Conservation (phyloP, 2,797 vertebrate species). For the Brachyrhaphis roseni region DNA sequence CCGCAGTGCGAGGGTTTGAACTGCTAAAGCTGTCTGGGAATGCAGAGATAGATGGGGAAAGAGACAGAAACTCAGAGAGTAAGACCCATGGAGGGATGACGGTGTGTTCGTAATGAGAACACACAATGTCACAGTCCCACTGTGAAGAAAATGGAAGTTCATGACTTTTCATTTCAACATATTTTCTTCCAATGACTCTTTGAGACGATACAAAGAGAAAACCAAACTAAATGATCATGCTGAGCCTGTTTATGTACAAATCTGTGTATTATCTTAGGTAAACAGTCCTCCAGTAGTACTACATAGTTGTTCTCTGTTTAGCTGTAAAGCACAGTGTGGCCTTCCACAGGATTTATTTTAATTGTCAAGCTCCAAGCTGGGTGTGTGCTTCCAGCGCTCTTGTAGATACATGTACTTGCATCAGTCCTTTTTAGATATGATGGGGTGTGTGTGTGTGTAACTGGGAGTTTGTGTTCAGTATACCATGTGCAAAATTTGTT, state of each 20-base stretch:
- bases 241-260: slow-evolving; percentile 60
- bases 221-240: slow-evolving; percentile 65
- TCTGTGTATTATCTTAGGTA: slow-evolving; percentile 59
- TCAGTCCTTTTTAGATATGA: slow-evolving; percentile 41
- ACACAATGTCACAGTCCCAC: slow-evolving; percentile 77
- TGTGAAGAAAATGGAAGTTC: slow-evolving; percentile 75
- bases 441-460: slow-evolving; percentile 25
- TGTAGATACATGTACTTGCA: slow-evolving; percentile 56
- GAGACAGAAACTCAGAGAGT: slow-evolving; percentile 64
- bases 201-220: slow-evolving; percentile 62
- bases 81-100: slow-evolving; percentile 67
- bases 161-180: slow-evolving; percentile 72
- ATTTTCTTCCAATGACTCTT: slow-evolving; percentile 64
- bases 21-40: slow-evolving; percentile 82
- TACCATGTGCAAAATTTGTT: slow-evolving; percentile 56
- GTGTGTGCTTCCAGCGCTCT: slow-evolving; percentile 66
- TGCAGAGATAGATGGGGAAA: slow-evolving; percentile 76
- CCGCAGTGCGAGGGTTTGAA: slow-evolving; percentile 81
- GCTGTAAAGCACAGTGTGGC: slow-evolving; percentile 55
- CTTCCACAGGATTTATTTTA: slow-evolving; percentile 71
- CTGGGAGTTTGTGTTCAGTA: slow-evolving; percentile 45
- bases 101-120: slow-evolving; percentile 77
- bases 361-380: slow-evolving; percentile 65
- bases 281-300: slow-evolving; percentile 67
- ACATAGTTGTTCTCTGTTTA: slow-evolving; percentile 66